Conservation (phyloP, 2,113 vertebrate species). For the Peromyscus californicus region DNA sequence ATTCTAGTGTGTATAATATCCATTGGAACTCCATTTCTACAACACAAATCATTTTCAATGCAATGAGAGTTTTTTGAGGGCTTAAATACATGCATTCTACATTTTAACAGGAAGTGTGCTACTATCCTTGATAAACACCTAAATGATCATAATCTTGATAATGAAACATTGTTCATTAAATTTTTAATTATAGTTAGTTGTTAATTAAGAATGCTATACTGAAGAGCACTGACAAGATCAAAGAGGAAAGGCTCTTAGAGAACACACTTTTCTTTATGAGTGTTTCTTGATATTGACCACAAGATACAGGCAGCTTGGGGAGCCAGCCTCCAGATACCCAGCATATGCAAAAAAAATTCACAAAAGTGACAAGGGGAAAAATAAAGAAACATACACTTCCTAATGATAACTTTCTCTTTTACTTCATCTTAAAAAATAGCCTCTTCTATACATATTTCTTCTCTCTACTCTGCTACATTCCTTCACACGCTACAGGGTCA, state of each 20-base stretch:
- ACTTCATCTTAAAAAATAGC: no score
- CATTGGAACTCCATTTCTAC: background rate
- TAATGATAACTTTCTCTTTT: no score
- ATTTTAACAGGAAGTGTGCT: background rate
- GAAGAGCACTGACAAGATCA: background rate
- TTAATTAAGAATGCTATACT: slow-evolving; percentile 26
- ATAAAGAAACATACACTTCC: no score
- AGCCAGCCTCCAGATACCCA: no score
- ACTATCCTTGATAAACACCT: background rate
- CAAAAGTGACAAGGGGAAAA: no score
- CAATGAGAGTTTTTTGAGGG: background rate
- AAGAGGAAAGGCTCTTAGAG: background rate
- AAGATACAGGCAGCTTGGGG: no score
- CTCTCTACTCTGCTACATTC: no score
- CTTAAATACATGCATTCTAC: background rate
- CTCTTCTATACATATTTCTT: no score
- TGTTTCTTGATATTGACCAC: background rate
- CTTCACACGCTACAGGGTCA: no score
- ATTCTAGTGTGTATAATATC: background rate
- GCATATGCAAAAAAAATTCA: no score
- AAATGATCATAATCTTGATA: background rate
- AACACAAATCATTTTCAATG: background rate
- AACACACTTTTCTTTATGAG: background rate
- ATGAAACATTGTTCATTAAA: slow-evolving; percentile 44
- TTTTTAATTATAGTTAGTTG: slow-evolving; percentile 11